Conservation (phyloP, 1,140 invertebrate genomes). For the Plectrocnemia conspersa region DNA sequence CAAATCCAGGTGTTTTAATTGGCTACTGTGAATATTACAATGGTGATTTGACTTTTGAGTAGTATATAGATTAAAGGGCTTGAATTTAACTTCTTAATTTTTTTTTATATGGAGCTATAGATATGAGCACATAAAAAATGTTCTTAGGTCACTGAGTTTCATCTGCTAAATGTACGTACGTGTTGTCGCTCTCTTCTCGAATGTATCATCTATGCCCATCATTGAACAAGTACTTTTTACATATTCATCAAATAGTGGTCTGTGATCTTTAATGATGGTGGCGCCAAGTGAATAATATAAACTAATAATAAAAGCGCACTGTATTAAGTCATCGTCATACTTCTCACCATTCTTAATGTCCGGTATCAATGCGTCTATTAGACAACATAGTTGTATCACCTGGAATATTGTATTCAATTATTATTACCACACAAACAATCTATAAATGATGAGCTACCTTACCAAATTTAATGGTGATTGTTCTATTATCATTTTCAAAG, state of each 20-base stretch:
- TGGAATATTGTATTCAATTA: constrained; percentile 37
- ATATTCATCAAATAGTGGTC: constrained; percentile 70
- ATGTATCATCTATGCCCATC: constrained; percentile 59
- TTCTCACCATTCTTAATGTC: constrained; percentile 50
- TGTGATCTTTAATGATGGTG: constrained; percentile 62
- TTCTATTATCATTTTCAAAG: constrained; percentile 74
- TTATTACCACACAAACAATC: constrained; percentile 2
- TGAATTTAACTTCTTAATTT: too few relatives aligned
- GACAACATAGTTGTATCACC: constrained; percentile 76
- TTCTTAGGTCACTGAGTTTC: too few relatives aligned
- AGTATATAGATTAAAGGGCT: too few relatives aligned
- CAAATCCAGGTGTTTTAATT: too few relatives aligned
- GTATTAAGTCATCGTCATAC: constrained; percentile 54
- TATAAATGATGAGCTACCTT: too few relatives aligned
- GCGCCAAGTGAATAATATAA: constrained; percentile 84
- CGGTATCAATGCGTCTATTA: constrained; percentile 67
- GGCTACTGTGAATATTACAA: too few relatives aligned
- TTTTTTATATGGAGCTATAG: too few relatives aligned
- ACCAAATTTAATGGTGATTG: constrained; percentile 84
- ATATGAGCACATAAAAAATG: too few relatives aligned
- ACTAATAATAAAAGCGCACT: constrained; percentile 66
- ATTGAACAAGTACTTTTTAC: constrained; percentile 72
- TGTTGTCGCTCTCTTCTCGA: constrained; percentile 58
- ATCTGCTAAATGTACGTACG: constrained; percentile 50
- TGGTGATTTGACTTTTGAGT: too few relatives aligned